Evolutionary conservation across 1,140 invertebrate genomes (phyloP).

Genomic region (Rhopalosiphum padi): DNA sequence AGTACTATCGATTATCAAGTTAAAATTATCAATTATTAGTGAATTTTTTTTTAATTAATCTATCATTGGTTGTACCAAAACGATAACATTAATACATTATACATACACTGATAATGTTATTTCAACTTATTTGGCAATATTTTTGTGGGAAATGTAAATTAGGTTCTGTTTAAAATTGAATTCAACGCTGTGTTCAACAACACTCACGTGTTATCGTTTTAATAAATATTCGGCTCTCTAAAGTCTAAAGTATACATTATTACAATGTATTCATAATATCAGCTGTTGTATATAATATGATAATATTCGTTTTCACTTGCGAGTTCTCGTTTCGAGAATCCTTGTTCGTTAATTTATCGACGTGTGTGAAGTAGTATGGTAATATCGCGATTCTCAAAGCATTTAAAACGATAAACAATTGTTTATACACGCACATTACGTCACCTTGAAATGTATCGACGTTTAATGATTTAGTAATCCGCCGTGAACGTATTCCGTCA

Average conservation of each 20-base stretch:
- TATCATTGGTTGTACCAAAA: not conserved
- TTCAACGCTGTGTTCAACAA: not conserved
- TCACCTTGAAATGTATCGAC: constrained; percentile 13
- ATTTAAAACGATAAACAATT: constrained; percentile 18
- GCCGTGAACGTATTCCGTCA: not conserved
- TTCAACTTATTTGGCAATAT: not conserved
- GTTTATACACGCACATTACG: constrained; percentile 9
- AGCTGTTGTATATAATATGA: not conserved
- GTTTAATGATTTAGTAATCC: constrained; percentile 16
- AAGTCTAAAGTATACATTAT: not conserved
- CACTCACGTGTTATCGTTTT: not conserved
- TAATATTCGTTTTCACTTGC: not conserved
- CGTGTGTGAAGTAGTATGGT: not conserved
- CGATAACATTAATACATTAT: not conserved
- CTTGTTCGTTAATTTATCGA: not conserved
- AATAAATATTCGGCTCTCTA: not conserved
- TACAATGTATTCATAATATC: not conserved
- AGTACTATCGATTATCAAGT: not conserved
- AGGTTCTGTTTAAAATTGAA: not conserved
- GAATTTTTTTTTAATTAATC: not conserved
- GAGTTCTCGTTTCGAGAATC: not conserved
- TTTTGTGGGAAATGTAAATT: not conserved
- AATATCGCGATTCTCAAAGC: not conserved
- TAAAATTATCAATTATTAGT: not conserved
- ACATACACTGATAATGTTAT: not conserved